These are phyloP conservation scores for Lycophotia porphyrea DNA, from an alignment of 2,888 invertebrate genomes.

Conservation along the genomic window DNA sequence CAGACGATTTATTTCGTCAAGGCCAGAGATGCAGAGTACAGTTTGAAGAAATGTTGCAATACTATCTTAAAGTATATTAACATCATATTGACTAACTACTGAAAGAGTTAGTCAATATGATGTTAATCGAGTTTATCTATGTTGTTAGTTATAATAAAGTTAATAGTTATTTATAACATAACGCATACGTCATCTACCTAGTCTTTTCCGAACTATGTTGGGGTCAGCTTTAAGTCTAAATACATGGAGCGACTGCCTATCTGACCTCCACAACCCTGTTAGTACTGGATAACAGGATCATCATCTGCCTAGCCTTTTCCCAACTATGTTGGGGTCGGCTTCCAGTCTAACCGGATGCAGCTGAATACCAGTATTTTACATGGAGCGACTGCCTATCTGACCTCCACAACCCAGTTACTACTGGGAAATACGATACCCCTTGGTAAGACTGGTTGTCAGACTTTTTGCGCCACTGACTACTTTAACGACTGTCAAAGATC, in stretches of 20 bases:
- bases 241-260: too few relatives aligned
- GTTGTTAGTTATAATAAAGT: neutral
- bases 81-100: neutral
- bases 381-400: too few relatives aligned
- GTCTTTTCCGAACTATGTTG: neutral
- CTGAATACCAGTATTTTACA: neutral
- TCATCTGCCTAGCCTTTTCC: too few relatives aligned
- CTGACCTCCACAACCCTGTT: too few relatives aligned
- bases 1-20: constrained; percentile 7
- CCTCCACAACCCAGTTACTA: neutral
- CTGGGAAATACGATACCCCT: neutral
- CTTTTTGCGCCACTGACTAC: too few relatives aligned
- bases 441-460: neutral
- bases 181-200: neutral
- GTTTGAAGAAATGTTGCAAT: constrained; percentile 10
- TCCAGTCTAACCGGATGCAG: neutral
- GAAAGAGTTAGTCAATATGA: too few relatives aligned
- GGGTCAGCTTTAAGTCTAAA: neutral
- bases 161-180: neutral
- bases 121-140: neutral
- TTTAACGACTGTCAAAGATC: neutral
- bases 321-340: too few relatives aligned
- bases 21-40: neutral
- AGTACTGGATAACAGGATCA: too few relatives aligned
- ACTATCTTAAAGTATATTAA: neutral